phyloP scores from a whole-genome alignment of 2,113 vertebrate genomes.

The Ranitomeya variabilis region DNA sequence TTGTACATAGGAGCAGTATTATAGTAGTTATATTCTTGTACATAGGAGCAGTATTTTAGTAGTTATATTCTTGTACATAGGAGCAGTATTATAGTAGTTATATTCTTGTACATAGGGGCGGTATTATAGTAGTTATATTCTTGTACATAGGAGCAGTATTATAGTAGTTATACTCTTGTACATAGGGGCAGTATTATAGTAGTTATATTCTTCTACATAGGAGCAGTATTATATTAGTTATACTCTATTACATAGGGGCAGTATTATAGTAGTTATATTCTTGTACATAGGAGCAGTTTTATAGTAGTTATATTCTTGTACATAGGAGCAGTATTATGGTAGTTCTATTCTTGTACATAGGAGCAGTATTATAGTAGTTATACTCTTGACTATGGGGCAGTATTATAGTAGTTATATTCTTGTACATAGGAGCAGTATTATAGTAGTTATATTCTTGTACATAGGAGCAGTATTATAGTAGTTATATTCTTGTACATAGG shows the following conservation, averaged over 20 bases:
- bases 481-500: not conserved
- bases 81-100: not conserved
- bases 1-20: not conserved
- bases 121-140: not conserved
- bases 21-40: conserved; percentile 12
- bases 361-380: not conserved
- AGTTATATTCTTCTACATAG: too few relatives aligned
- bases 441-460: not conserved
- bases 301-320: too few relatives aligned
- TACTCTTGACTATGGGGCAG: not conserved
- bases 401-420: conserved; percentile 1
- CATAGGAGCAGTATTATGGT: not conserved
- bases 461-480: not conserved
- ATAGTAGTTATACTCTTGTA: too few relatives aligned
- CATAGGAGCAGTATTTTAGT: conserved; percentile 4
- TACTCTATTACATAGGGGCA: too few relatives aligned
- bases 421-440: not conserved
- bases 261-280: too few relatives aligned
- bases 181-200: too few relatives aligned
- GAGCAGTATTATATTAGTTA: too few relatives aligned
- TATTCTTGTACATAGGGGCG: not conserved
- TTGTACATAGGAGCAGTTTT: too few relatives aligned
- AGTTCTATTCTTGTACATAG: not conserved
- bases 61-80: conserved; percentile 12
- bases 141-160: too few relatives aligned